Conservation (phyloP, 2,113 vertebrate genomes). For the Hymenochirus boettgeri region DNA sequence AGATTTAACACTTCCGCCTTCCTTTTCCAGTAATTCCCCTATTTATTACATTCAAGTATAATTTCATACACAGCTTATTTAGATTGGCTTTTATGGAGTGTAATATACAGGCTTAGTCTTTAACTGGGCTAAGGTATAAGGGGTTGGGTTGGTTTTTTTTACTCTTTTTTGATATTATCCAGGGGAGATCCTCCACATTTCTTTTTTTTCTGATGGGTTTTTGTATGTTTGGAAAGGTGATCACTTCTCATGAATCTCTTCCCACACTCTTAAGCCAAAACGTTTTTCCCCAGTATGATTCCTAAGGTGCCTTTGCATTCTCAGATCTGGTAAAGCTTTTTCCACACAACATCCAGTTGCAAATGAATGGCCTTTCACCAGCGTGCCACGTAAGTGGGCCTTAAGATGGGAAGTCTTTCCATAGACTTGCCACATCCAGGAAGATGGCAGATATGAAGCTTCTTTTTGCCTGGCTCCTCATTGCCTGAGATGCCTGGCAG, state of each 20-base stretch:
- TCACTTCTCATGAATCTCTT: constrained; percentile 81
- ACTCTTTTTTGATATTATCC: constrained; percentile 67
- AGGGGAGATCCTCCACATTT: constrained; percentile 50
- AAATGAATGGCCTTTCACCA: constrained; percentile 78
- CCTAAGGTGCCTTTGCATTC: constrained; percentile 76
- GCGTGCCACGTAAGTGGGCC: constrained; percentile 84
- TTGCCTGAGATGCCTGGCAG: constrained; percentile 64
- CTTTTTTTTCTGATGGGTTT: constrained; percentile 77
- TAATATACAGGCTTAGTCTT: too few species aligned
- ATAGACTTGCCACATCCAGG: constrained; percentile 79
- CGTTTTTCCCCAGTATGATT: constrained; percentile 82
- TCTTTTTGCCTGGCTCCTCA: constrained; percentile 71
- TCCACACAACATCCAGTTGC: constrained; percentile 83
- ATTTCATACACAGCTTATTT: too few species aligned
- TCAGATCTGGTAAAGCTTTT: constrained; percentile 82
- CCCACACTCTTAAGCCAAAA: constrained; percentile 75
- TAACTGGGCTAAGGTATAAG: too few species aligned
- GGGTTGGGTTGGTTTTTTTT: too few species aligned
- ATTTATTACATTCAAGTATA: neutral
- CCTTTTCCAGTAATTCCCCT: neutral
- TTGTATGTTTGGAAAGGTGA: constrained; percentile 79
- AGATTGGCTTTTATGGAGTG: too few species aligned
- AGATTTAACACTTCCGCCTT: neutral
- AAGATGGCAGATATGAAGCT: constrained; percentile 78
- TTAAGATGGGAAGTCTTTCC: constrained; percentile 85